phyloP scores from a whole-genome alignment of 2,113 vertebrate genomes.

The Lagopus muta region DNA sequence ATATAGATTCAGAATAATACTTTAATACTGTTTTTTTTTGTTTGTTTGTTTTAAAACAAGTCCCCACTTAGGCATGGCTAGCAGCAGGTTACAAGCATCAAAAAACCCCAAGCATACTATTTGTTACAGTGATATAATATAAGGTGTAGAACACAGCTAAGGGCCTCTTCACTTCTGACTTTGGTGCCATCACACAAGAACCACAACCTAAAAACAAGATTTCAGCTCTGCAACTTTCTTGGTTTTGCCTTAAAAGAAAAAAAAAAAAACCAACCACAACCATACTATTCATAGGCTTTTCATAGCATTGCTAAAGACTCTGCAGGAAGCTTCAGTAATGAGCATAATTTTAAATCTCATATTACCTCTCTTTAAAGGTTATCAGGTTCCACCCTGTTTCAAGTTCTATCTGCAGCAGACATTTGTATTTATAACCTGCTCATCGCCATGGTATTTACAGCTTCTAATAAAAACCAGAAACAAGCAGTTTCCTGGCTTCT shows the following conservation, averaged over 20 bases:
- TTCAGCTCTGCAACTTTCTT: not conserved
- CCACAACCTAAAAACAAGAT: not conserved
- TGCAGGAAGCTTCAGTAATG: not conserved
- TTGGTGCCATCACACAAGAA: not conserved
- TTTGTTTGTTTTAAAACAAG: not conserved
- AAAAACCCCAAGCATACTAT: rapidly evolving
- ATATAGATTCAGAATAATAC: not conserved
- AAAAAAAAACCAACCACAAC: too few species aligned
- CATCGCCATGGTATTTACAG: not conserved
- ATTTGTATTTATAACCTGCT: conserved; percentile 6
- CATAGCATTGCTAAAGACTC: not conserved
- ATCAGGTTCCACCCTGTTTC: not conserved
- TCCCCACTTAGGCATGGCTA: rapidly evolving
- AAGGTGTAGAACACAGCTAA: not conserved
- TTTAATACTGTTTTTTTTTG: not conserved
- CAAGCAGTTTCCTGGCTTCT: not conserved
- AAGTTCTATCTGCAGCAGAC: not conserved
- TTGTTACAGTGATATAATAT: not conserved
- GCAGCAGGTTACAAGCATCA: not conserved
- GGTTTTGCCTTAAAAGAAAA: not conserved
- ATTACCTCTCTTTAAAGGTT: not conserved
- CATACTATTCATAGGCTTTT: not conserved
- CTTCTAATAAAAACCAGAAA: conserved; percentile 10
- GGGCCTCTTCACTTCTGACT: not conserved
- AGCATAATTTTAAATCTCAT: not conserved